These are phyloP conservation scores for Hippocampus abdominalis DNA, from an alignment of 2,113 vertebrate species.

Conservation along the genomic window DNA sequence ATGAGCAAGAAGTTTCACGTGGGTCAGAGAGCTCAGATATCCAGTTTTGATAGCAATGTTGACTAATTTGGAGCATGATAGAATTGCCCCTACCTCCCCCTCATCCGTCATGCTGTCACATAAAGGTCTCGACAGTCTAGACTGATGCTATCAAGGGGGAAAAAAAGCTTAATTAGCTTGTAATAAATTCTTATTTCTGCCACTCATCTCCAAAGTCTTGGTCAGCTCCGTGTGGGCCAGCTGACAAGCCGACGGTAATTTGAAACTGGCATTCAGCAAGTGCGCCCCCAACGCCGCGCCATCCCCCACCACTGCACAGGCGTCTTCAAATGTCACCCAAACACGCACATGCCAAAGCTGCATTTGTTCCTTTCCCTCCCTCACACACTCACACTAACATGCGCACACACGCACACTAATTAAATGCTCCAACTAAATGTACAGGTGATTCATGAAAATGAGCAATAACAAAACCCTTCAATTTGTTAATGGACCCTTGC, in stretches of 20 bases:
- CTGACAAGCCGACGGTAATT: conserved; percentile 57
- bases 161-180: conserved; percentile 64
- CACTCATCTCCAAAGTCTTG: conserved; percentile 41
- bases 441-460: background rate
- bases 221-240: conserved; percentile 45
- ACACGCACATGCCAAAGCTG: conserved; percentile 29
- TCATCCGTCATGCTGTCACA: conserved; percentile 64
- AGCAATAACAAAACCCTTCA: background rate
- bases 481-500: background rate
- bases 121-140: conserved; percentile 43
- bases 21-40: conserved; percentile 42
- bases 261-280: conserved; percentile 59
- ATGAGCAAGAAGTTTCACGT: conserved; percentile 13
- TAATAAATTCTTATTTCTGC: conserved; percentile 67
- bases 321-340: conserved; percentile 67
- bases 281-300: conserved; percentile 9
- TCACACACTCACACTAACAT: conserved; percentile 1
- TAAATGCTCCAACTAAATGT: background rate
- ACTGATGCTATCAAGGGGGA: conserved; percentile 55
- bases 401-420: background rate
- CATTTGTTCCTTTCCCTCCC: conserved; percentile 31
- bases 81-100: conserved; percentile 50
- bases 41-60: conserved; percentile 50
- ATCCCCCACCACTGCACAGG: conserved; percentile 43
- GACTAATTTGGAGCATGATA: conserved; percentile 61